A percentile compares a stretch with the other conserved stretches of the same genome.
phyloP scores from a whole-genome alignment of 2,797 vertebrate species.

The Prunella strophiata region DNA sequence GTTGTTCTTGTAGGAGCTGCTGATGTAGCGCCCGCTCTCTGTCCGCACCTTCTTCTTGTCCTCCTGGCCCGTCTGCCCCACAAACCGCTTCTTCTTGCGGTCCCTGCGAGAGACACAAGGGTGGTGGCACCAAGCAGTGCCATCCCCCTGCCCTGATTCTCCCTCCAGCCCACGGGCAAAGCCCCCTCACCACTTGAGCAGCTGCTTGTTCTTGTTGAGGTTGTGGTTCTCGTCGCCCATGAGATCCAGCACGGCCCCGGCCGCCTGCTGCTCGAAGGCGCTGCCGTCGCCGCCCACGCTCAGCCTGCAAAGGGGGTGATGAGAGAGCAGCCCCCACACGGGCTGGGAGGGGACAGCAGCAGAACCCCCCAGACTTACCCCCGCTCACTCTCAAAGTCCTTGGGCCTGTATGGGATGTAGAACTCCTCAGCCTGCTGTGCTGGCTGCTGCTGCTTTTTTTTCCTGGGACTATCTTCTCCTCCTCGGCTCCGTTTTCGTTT shows the following conservation, averaged over 20 bases:
- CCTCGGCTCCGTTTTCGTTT: conserved; percentile 74
- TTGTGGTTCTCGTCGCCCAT: conserved; percentile 89
- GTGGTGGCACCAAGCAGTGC: fast-evolving
- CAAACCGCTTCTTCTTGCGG: conserved; percentile 93
- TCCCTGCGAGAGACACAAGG: conserved; percentile 79
- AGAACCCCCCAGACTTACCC: conserved; percentile 77
- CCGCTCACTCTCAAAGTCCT: conserved; percentile 92
- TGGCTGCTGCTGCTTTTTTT: conserved; percentile 79
- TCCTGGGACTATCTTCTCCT: neutral
- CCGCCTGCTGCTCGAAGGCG: conserved; percentile 90
- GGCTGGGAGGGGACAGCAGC: neutral
- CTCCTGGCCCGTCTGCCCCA: conserved; percentile 86
- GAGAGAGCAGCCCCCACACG: neutral
- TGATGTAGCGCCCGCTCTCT: conserved; percentile 86
- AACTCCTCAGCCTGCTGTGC: conserved; percentile 80
- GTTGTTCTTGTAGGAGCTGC: conserved; percentile 86
- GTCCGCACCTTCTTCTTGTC: conserved; percentile 88
- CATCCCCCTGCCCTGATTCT: neutral
- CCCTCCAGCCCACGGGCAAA: fast-evolving
- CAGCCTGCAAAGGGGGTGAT: conserved; percentile 72
- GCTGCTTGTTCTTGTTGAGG: conserved; percentile 82
- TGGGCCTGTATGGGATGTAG: conserved; percentile 92
- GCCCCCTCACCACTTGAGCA: conserved; percentile 89
- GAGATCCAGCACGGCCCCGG: conserved; percentile 89
- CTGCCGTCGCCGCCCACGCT: conserved; percentile 79